Base-by-base conservation (phyloP, 2,113 vertebrate genomes). In the Prunella himalayana region DNA sequence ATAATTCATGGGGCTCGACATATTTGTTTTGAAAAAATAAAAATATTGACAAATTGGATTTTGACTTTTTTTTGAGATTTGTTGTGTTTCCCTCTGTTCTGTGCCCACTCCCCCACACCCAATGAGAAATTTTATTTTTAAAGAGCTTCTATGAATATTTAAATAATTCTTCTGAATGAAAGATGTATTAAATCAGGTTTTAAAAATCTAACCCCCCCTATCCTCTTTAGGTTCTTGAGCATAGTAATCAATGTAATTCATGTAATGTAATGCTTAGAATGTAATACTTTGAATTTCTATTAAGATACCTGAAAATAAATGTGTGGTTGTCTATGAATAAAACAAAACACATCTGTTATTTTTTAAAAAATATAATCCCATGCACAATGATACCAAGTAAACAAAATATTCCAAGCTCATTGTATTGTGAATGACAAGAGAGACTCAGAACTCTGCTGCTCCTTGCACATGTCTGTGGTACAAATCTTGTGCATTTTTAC, bases 331-430 rank as follows among this genome's bases (percentile, higher is more conserved):
- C 81, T 86, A 10, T 21, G 63, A 77, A 90, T 79, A 73, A 88
- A 93, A 76, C 76, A 82, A 82, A 96, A 80, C 35, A 18, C 39
- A 78, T 75, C 70, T 79, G 49, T 94, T 80, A 85, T 82, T 65
- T 95, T 85, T 41, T 75, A 80, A 83, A 94, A 84, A 87, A 66
- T 65, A 69, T 3, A 33, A 71, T 85, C 72, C 73, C 20, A 4
- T 94, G 79, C 70, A 82, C 19, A 51, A 50, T 82, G 80, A 93
- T 77, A 95, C 83, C 33, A 50, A 94, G 70, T 81, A 96, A 97
- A 90, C 53, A 82, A 86, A 94, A 95, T 91, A 93, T 94, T 87
- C 54, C 31, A 59, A 72, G 33, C 3, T 88, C 45, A 0, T 35
- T 82, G 49, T 88, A 54, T 91, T 95, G 59, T 79, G 59, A 88